These are phyloP conservation scores for Coptotermes formosanus DNA, from an alignment of 1,140 invertebrate genomes.

Conservation along the genomic window DNA sequence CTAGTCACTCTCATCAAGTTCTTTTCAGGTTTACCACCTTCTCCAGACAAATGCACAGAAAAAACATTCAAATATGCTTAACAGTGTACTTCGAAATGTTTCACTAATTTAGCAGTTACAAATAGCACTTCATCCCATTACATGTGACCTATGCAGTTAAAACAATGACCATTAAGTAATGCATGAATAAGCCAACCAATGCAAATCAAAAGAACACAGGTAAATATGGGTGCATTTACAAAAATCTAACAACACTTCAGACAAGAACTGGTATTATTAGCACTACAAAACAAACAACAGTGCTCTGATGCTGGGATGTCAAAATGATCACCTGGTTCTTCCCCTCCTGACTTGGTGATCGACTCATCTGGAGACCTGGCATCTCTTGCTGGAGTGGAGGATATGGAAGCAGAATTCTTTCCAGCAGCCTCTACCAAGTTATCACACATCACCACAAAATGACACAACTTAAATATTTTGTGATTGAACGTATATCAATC, in stretches of 20 bases:
- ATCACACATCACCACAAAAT: background rate
- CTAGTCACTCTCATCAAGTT: too few relatives aligned
- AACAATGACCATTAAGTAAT: too few relatives aligned
- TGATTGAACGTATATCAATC: too few relatives aligned
- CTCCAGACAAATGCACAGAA: too few relatives aligned
- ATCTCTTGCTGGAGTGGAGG: background rate
- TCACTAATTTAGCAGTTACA: too few relatives aligned
- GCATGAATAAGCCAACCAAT: too few relatives aligned
- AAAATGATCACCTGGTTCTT: constrained; percentile 4
- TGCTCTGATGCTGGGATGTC: background rate
- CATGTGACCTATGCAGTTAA: too few relatives aligned
- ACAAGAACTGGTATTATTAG: background rate
- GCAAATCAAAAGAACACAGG: background rate
- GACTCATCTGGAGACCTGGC: background rate
- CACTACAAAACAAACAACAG: background rate
- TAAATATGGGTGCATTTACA: background rate
- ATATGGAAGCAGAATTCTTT: background rate
- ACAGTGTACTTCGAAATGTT: too few relatives aligned
- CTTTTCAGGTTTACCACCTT: too few relatives aligned
- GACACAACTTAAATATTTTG: background rate
- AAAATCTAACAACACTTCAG: background rate
- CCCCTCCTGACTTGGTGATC: background rate
- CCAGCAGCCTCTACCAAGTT: background rate
- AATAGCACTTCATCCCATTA: too few relatives aligned
- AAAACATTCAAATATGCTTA: too few relatives aligned